Evolutionary conservation across 37 sponge, comb jelly and placozoan genomes (phyloP).

Genomic region (Ephydatia muelleri): DNA sequence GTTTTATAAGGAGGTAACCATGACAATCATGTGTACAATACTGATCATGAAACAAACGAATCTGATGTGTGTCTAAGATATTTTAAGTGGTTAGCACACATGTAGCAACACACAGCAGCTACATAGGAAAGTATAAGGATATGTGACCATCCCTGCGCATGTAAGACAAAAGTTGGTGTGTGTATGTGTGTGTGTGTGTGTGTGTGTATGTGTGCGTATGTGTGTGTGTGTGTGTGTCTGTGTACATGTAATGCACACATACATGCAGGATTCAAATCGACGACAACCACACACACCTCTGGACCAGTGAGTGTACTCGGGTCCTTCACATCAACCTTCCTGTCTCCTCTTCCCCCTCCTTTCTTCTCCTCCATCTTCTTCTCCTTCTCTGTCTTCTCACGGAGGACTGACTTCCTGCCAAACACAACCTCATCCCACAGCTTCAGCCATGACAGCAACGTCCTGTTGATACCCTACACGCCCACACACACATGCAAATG

Average conservation of each 20-base stretch:
- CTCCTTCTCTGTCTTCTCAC: conserved; percentile 22
- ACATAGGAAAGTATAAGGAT: no score
- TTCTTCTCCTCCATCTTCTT: conserved; percentile 4
- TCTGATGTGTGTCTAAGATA: no score
- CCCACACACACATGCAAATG: no score
- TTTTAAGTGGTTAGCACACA: no score
- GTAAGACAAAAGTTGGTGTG: no score
- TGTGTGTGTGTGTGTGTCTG: neutral
- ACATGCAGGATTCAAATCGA: neutral
- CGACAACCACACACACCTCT: conserved; percentile 36
- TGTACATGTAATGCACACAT: neutral
- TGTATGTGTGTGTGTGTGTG: no score
- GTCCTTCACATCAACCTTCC: conserved; percentile 43
- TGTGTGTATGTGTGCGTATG: no score
- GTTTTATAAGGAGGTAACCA: no score
- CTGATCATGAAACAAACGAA: neutral
- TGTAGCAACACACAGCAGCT: no score
- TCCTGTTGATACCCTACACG: conserved; percentile 85
- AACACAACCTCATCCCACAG: conserved; percentile 96
- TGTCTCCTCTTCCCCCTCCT: conserved; percentile 2
- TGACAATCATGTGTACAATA: no score
- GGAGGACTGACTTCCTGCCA: conserved; percentile 38
- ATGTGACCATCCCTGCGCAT: neutral
- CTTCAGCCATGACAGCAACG: conserved; percentile 91
- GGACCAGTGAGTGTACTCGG: conserved; percentile 30